Evolutionary conservation across 2,888 invertebrate genomes (phyloP).

Genomic region (Plebejus anna): DNA sequence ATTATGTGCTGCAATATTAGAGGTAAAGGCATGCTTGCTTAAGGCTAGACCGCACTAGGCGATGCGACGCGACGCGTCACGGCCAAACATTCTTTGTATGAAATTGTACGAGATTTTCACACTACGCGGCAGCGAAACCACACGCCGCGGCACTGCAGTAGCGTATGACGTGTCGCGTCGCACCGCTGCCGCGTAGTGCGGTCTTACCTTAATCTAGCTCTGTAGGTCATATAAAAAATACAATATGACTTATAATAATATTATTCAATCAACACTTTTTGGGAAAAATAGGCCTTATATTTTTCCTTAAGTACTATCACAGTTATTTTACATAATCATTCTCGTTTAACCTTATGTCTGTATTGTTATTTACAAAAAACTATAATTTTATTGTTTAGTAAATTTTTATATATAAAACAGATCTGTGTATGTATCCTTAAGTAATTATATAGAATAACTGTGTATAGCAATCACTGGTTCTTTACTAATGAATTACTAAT

Average conservation of each 20-base stretch:
- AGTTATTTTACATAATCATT: slow-evolving; percentile 14
- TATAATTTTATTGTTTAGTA: not conserved
- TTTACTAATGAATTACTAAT: not conserved
- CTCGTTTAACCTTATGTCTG: not conserved
- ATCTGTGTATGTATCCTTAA: slow-evolving; percentile 1
- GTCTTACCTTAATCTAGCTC: not conserved
- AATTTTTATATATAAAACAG: slow-evolving; percentile 12
- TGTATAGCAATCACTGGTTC: not conserved
- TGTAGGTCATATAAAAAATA: slow-evolving; percentile 17
- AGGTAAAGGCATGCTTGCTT: slow-evolving; percentile 25
- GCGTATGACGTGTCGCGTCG: not conserved
- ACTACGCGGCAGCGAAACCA: not conserved
- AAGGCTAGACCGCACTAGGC: not conserved
- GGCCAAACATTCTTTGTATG: not conserved
- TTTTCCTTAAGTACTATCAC: not conserved
- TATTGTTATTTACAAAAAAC: slow-evolving; percentile 1
- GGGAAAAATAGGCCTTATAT: slow-evolving; percentile 8
- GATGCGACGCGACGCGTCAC: not conserved
- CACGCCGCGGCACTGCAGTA: not conserved
- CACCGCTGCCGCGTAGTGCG: not conserved
- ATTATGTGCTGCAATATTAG: slow-evolving; percentile 24
- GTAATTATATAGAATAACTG: slow-evolving; percentile 12
- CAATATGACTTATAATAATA: slow-evolving; percentile 13
- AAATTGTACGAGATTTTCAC: not conserved
- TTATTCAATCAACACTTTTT: not conserved